These are phyloP conservation scores for Anoplius nigerrimus DNA, from an alignment of 2,888 invertebrate genomes.

Conservation along the genomic window DNA sequence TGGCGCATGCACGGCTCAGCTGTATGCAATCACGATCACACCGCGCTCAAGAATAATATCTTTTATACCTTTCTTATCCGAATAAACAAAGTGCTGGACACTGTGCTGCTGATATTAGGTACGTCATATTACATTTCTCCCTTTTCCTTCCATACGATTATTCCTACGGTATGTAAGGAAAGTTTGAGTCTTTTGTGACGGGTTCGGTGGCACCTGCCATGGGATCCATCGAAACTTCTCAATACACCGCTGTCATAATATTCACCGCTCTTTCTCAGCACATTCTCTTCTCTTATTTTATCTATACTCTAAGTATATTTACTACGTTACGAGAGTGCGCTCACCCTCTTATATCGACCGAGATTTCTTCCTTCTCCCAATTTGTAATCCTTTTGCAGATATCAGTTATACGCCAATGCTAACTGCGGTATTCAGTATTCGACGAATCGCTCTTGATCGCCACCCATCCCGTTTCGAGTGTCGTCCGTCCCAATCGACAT, in stretches of 20 bases:
- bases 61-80: slow-evolving; percentile 62
- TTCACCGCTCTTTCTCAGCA: no score
- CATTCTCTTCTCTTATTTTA: no score
- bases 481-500: no score
- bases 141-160: slow-evolving; percentile 20
- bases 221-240: slow-evolving; percentile 60
- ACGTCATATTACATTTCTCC: slow-evolving; percentile 43
- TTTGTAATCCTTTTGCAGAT: no score
- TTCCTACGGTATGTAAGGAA: slow-evolving; percentile 28
- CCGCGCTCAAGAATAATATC: slow-evolving; percentile 60
- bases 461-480: no score
- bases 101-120: slow-evolving; percentile 59
- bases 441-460: no score
- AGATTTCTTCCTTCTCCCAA: no score
- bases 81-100: slow-evolving; percentile 61
- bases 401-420: no score
- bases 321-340: no score
- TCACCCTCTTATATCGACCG: no score
- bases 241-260: slow-evolving; percentile 43
- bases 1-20: slow-evolving; percentile 73
- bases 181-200: slow-evolving; percentile 58
- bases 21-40: slow-evolving; percentile 62
- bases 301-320: no score
- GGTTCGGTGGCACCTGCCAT: slow-evolving; percentile 58
- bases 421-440: no score